Evolutionary conservation across 2,888 invertebrate genomes (phyloP), one percentile per base, ranked within the genome.

Genomic region (Tortrix viridana): DNA sequence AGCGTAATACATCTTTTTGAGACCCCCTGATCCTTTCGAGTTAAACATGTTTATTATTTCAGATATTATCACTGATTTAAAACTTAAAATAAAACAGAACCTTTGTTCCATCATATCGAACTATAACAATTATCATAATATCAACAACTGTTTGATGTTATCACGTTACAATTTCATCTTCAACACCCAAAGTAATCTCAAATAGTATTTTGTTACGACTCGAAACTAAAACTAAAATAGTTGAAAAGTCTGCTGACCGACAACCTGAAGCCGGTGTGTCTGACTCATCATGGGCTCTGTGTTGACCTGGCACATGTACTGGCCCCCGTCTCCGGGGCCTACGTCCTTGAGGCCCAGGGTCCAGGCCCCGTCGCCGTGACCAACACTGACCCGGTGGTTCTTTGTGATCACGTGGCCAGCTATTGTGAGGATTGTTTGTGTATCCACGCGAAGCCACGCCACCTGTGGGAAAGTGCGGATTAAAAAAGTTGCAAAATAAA

Each of bases 341-440:
- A 97, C 96, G 77, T 96, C 96, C 73, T 95, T 93, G 76, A 97
- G 95, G 75, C 95, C 95, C 67, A 97, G 93, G 74, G 95, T 95
- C 97, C 97, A 97, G 55, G 96, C 95, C 71, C 96, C 94, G 82
- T 97, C 97, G 60, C 95, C 95, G 85, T 95, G 96, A 66, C 94
- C 94, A 72, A 97, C 95, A 73, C 95, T 95, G 81, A 97, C 96
- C 71, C 97, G 94, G 86, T 97, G 96, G 90, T 97, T 97, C 90
- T 97, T 96, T 64, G 97, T 97, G 84, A 97, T 97, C 81, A 97
- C 97, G 91, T 97, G 96, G 75, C 95, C 95, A 68, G 97, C 97
- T 76, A 97, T 97, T 47, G 97, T 97, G 73, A 97, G 93, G 75
- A 97, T 97, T 7, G 97, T 97, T 85, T 97, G 97, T 41, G 97